These are phyloP conservation scores for Taenioides sp. DNA, from an alignment of 2,797 vertebrate species.

Conservation along the genomic window DNA sequence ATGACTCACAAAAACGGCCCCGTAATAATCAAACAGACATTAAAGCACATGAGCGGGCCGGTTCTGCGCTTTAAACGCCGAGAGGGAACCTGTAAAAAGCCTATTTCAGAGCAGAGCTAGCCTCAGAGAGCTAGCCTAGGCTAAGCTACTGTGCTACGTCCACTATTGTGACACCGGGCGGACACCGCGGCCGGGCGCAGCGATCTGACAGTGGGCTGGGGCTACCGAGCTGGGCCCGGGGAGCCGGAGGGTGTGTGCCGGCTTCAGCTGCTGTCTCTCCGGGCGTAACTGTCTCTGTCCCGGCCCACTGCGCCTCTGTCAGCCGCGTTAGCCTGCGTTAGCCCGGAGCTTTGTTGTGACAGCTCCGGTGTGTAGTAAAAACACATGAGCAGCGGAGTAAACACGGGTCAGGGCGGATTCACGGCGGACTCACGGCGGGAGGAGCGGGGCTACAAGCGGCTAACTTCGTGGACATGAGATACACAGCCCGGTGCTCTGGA, in stretches of 20 bases:
- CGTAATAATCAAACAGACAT: slow-evolving; percentile 35
- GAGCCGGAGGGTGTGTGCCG: background rate
- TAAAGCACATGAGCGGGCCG: slow-evolving; percentile 15
- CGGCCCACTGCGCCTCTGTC: background rate
- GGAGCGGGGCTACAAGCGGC: background rate
- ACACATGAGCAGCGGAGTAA: slow-evolving; percentile 11
- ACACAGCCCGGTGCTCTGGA: background rate
- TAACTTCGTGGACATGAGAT: background rate
- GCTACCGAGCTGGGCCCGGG: background rate
- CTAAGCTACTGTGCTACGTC: slow-evolving; percentile 27
- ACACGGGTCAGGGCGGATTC: slow-evolving; percentile 2
- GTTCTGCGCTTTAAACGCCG: slow-evolving; percentile 29
- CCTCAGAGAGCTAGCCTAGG: slow-evolving; percentile 47
- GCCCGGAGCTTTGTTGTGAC: slow-evolving; percentile 12
- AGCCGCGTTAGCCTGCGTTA: background rate
- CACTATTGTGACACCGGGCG: background rate
- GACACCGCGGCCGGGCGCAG: background rate
- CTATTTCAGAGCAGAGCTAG: slow-evolving; percentile 48
- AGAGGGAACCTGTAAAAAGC: slow-evolving; percentile 30
- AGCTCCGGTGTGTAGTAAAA: slow-evolving; percentile 2
- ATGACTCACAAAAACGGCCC: slow-evolving; percentile 15
- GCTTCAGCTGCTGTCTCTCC: background rate
- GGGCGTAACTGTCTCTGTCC: background rate
- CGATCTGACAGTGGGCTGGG: background rate
- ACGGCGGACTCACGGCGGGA: background rate